Evolutionary conservation across 1,140 invertebrate species (phyloP).

Genomic region (Amphibalanus amphitrite): DNA sequence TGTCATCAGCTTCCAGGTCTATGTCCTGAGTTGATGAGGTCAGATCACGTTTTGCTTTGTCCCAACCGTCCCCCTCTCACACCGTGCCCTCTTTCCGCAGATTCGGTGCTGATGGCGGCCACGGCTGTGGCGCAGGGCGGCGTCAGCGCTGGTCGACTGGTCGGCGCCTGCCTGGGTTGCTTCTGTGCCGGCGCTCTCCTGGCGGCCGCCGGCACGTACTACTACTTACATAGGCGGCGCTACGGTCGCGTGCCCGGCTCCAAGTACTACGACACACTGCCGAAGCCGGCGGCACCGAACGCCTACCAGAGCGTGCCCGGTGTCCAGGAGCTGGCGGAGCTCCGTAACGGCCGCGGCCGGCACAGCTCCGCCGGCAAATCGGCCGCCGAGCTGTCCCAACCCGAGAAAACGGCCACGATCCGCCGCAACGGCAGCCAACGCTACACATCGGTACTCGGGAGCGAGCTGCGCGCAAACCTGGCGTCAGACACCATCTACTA

Average conservation of each 20-base stretch:
- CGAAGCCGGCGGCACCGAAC: conserved; percentile 52
- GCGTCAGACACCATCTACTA: not conserved
- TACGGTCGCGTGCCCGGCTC: conserved; percentile 37
- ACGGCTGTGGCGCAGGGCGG: conserved; percentile 10
- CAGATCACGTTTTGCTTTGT: too few species aligned
- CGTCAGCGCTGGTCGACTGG: conserved; percentile 32
- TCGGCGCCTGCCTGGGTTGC: conserved; percentile 33
- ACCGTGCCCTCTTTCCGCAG: conserved; percentile 5
- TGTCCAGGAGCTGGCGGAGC: not conserved
- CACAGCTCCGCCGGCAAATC: not conserved
- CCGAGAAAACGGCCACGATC: not conserved
- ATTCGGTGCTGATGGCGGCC: conserved; percentile 7
- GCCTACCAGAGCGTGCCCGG: conserved; percentile 57
- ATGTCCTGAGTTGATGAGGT: too few species aligned
- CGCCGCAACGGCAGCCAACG: not conserved
- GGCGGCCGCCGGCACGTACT: conserved; percentile 26
- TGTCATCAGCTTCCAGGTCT: too few species aligned
- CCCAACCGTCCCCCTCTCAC: not conserved
- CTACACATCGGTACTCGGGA: not conserved
- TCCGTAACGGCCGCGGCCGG: not conserved
- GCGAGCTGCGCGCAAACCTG: not conserved
- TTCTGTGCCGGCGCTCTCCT: conserved; percentile 30
- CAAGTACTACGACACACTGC: conserved; percentile 39
- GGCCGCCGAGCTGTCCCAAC: not conserved
- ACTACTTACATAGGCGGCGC: conserved; percentile 28